Conservation (phyloP, 2,888 invertebrate species). For the Nemotelus nigrinus region DNA sequence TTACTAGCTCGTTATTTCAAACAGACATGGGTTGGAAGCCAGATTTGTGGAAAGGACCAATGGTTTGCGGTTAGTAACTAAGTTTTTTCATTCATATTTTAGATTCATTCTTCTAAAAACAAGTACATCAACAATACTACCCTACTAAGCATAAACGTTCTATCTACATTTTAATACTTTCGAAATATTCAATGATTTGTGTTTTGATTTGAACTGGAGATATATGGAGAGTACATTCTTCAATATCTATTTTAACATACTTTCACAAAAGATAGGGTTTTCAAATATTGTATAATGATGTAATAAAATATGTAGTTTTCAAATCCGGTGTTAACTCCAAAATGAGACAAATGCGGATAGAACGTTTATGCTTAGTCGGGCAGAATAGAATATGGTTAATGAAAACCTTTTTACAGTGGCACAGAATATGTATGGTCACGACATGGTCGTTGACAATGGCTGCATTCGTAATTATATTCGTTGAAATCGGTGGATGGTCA, state of each 20-base stretch:
- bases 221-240: too few species aligned
- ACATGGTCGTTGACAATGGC: slow-evolving; percentile 83
- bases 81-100: not conserved
- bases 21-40: slow-evolving; percentile 86
- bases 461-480: slow-evolving; percentile 83
- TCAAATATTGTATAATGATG: too few species aligned
- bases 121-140: not conserved
- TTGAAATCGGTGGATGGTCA: slow-evolving; percentile 81
- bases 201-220: too few species aligned
- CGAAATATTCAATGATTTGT: too few species aligned
- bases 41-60: slow-evolving; percentile 85
- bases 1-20: slow-evolving; percentile 88
- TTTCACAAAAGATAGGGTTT: too few species aligned
- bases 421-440: slow-evolving; percentile 83
- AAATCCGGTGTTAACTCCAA: too few species aligned
- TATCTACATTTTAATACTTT: too few species aligned
- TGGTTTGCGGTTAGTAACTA: slow-evolving; percentile 87
- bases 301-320: too few species aligned
- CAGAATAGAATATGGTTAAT: slow-evolving; percentile 29
- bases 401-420: slow-evolving; percentile 72
- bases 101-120: not conserved
- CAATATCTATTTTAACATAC: too few species aligned
- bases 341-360: too few species aligned
- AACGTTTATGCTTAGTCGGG: too few species aligned
- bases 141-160: too few species aligned